phyloP scores from a whole-genome alignment of 2,888 invertebrate species.

The Formica aserva region DNA sequence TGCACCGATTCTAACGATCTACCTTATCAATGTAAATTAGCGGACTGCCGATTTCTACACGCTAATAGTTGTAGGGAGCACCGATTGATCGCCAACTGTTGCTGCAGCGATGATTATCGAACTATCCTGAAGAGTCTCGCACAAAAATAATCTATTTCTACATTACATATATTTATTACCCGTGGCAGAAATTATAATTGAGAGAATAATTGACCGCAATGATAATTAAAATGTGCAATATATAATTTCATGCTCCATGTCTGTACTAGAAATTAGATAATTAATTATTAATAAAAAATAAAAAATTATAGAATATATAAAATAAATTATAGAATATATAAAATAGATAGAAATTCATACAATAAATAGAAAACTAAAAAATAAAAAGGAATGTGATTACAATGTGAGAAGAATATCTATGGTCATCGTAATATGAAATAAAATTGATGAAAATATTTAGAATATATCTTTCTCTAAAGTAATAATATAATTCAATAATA shows the following conservation, averaged over 20 bases:
- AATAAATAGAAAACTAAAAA: neutral
- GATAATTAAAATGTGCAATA: neutral
- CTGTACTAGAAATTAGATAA: neutral
- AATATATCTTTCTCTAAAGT: neutral
- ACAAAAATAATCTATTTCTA: neutral
- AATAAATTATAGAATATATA: neutral
- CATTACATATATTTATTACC: neutral
- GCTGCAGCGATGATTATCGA: conserved; percentile 88
- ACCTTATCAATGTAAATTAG: conserved; percentile 89
- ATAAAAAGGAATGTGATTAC: neutral
- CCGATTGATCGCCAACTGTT: conserved; percentile 90
- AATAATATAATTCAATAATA: neutral
- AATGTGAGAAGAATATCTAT: neutral
- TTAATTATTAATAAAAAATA: neutral
- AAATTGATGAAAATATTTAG: neutral
- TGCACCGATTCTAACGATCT: conserved; percentile 88
- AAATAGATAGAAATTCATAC: neutral
- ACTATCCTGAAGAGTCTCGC: conserved; percentile 64
- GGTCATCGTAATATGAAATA: neutral
- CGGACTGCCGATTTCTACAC: conserved; percentile 91
- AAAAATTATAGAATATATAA: neutral
- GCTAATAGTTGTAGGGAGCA: conserved; percentile 92
- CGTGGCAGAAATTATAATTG: neutral
- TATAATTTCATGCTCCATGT: neutral
- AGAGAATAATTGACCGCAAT: neutral